Conservation (phyloP, 2,888 invertebrate species). For the Ptilodon capucinus region DNA sequence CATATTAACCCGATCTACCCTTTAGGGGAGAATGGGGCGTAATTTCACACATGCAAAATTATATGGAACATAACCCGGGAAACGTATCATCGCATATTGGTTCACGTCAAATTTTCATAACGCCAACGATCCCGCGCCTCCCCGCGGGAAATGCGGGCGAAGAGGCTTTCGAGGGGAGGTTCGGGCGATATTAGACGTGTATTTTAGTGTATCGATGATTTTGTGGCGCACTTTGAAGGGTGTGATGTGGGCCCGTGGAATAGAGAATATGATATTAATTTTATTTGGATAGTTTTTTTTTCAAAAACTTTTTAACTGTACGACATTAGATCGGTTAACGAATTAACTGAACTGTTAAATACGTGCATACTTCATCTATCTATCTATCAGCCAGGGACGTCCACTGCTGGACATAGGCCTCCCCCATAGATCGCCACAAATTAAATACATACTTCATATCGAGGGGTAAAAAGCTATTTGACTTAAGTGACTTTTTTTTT, state of each 20-base stretch:
- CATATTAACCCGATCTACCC: conserved; percentile 10
- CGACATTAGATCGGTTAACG: too few species aligned
- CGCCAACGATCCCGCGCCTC: conserved; percentile 36
- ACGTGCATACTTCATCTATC: too few species aligned
- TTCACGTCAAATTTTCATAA: conserved; percentile 75
- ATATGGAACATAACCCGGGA: conserved; percentile 42
- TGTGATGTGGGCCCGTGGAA: conserved; percentile 27
- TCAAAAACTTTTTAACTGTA: too few species aligned
- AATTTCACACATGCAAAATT: conserved; percentile 51
- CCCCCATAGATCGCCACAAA: too few species aligned
- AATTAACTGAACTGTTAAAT: too few species aligned
- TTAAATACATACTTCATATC: too few species aligned
- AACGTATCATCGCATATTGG: conserved; percentile 74
- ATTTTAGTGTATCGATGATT: conserved; percentile 70
- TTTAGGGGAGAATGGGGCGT: conserved; percentile 19
- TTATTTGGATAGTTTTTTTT: background rate
- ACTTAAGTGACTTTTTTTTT: too few species aligned
- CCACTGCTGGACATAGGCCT: too few species aligned
- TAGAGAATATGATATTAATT: conserved; percentile 21
- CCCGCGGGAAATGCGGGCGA: conserved; percentile 66
- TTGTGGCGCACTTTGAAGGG: conserved; percentile 44
- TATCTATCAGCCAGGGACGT: too few species aligned
- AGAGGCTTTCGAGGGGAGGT: conserved; percentile 33
- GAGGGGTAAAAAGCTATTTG: too few species aligned
- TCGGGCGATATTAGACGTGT: conserved; percentile 39